Evolutionary conservation across 2,113 vertebrate species (phyloP).

Genomic region (Pelmatolapia mariae): DNA sequence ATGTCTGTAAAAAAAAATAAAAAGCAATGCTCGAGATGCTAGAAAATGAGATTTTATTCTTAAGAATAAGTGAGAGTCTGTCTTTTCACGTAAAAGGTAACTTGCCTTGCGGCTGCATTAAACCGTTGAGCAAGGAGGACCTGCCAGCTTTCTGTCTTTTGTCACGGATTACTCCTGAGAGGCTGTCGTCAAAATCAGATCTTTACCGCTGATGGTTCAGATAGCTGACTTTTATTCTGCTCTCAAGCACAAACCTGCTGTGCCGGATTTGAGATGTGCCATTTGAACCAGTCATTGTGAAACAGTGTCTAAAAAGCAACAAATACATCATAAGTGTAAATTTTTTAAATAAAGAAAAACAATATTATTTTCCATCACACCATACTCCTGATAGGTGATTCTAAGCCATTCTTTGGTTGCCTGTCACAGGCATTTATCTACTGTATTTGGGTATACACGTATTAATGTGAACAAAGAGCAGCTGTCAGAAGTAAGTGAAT

Average conservation of each 20-base stretch:
- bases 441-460: not conserved
- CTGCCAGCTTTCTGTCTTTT: not conserved
- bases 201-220: not conserved
- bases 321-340: not conserved
- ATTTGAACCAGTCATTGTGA: not conserved
- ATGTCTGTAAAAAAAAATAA: not conserved
- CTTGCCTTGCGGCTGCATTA: not conserved
- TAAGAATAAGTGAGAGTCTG: not conserved
- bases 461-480: not conserved
- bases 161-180: not conserved
- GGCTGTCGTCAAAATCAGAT: not conserved
- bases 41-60: not conserved
- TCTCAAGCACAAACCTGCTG: not conserved
- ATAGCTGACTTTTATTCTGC: not conserved
- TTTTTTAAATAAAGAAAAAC: not conserved
- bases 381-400: not conserved
- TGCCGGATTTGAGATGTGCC: not conserved
- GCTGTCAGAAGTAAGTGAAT: not conserved
- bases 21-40: not conserved
- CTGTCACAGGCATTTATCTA: not conserved
- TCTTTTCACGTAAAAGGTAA: not conserved
- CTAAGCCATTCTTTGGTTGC: not conserved
- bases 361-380: not conserved
- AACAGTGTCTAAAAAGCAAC: not conserved
- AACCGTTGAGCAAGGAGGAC: not conserved